Base-by-base conservation (phyloP, 2,113 vertebrate species). In the Actenoides hombroni region DNA sequence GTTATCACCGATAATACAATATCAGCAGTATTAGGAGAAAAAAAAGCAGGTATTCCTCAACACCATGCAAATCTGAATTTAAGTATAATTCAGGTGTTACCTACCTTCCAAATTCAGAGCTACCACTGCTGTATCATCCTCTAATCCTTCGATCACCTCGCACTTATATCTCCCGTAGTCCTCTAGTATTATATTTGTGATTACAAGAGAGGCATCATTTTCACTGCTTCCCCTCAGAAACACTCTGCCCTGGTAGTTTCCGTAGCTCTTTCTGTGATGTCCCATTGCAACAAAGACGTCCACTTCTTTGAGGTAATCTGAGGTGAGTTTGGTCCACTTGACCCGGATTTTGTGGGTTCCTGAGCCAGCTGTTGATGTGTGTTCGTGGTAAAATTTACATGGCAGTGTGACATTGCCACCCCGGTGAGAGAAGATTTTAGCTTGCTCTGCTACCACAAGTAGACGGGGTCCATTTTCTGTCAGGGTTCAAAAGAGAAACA, bases 251-350 rank as follows among this genome's bases (percentile, higher is more conserved):
- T 98, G 97, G 91, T 98, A 99, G 81, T 74, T 97, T 44, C 98
- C 99, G 0, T 98, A 99, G 86, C 94, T 98, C 95, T 98, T 99
- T 94, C 97, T 98, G 97, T 99, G 99, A 54, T 98, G 97, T n/a
- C 99, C 99, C 99, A 99, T 99, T 48, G 98, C 98, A 56, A 99
- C 93, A 76, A 99, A 96, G 68, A 99, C 99, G 4, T 99, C 98
- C 83, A 98, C 97, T 81, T 99, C 98, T 90, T 98, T 97, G 88
- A 98, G 96, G 94, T 98, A 98, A 97, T 99, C 98, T 28, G 98
- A 97, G 46, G 98, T 98, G 77, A 99, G 94, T 97, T 99, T 99
- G 98, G 98, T 99, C 99, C 99, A 99, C 97, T 99, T 99, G 88
- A 99, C 97, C 35, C 99, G 98, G 73, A 98, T 97, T 85, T 97